Conservation (phyloP, 92 coral and sea anemone genomes). For the Siderastrea siderea region DNA sequence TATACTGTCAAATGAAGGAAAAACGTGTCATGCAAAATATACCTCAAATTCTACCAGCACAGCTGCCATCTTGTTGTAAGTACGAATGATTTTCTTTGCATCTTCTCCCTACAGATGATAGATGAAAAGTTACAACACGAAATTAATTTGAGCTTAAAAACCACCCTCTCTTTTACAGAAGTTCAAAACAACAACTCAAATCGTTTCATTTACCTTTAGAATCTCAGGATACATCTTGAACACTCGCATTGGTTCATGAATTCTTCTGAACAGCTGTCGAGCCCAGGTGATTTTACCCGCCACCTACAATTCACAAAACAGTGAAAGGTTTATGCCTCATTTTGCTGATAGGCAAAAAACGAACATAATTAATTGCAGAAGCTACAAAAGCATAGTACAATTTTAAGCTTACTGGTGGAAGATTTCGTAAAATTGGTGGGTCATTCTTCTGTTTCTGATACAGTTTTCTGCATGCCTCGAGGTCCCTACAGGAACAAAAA, state of each 20-base stretch:
- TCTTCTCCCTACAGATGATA: constrained; percentile 84
- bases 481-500: constrained; percentile 72
- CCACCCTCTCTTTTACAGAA: neutral
- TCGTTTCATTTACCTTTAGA: constrained; percentile 76
- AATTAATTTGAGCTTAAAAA: neutral
- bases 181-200: neutral
- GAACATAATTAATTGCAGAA: neutral
- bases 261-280: constrained; percentile 94
- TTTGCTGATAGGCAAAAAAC: neutral
- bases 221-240: constrained; percentile 90
- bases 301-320: constrained; percentile 53
- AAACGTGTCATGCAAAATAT: neutral
- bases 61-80: constrained; percentile 97
- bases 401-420: constrained; percentile 90
- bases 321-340: neutral
- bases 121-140: neutral
- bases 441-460: constrained; percentile 98
- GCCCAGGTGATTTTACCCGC: constrained; percentile 99
- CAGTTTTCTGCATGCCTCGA: constrained; percentile 93
- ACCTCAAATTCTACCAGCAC: constrained; percentile 99
- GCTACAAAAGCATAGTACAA: neutral
- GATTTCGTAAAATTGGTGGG: constrained; percentile 96
- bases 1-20: neutral
- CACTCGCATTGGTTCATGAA: constrained; percentile 95
- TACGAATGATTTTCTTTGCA: constrained; percentile 92